These are phyloP conservation scores for Brenthis daphne DNA, from an alignment of 2,888 invertebrate genomes.

Conservation along the genomic window DNA sequence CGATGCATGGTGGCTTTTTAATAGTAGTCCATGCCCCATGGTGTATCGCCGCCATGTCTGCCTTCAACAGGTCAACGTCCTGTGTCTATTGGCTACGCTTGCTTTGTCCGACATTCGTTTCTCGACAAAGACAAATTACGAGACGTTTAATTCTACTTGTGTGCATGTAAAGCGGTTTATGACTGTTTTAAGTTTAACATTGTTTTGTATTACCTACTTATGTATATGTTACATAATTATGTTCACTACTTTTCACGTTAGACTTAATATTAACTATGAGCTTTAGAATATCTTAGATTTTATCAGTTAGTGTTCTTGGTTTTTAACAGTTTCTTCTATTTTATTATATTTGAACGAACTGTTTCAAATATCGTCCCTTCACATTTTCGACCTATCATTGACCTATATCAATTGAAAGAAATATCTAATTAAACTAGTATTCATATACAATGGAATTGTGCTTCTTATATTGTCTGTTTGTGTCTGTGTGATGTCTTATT, in stretches of 20 bases:
- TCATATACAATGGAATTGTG: too few species aligned
- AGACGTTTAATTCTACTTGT: conserved; percentile 32
- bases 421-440: too few species aligned
- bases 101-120: conserved; percentile 60
- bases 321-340: too few species aligned
- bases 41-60: conserved; percentile 73
- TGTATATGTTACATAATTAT: conserved; percentile 5
- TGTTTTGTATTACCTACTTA: not conserved
- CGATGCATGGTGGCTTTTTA: conserved; percentile 48
- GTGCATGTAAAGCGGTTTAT: not conserved
- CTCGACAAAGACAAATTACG: conserved; percentile 42
- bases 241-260: not conserved
- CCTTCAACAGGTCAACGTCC: conserved; percentile 62
- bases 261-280: too few species aligned
- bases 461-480: too few species aligned
- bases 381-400: too few species aligned
- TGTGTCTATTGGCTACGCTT: conserved; percentile 62
- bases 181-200: not conserved
- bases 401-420: too few species aligned
- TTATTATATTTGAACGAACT: too few species aligned
- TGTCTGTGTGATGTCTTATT: not conserved
- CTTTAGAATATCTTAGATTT: too few species aligned
- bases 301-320: too few species aligned
- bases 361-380: too few species aligned
- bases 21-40: conserved; percentile 54